Percentiles rank a stretch among this genome's conserved stretches.
These are phyloP conservation scores for Nebria ingens DNA, from an alignment of 1,140 invertebrate species.

Conservation along the genomic window DNA sequence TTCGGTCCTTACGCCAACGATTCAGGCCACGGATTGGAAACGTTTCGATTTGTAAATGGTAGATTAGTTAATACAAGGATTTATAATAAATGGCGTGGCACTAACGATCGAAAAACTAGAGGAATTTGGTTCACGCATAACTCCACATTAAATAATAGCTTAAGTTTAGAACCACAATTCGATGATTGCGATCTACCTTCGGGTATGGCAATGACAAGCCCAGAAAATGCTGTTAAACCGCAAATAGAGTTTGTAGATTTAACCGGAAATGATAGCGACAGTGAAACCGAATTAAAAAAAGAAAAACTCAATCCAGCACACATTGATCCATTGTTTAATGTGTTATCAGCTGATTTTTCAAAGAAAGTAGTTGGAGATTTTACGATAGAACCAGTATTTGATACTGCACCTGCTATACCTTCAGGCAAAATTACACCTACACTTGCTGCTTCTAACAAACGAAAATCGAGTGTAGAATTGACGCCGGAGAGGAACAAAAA, in stretches of 20 bases:
- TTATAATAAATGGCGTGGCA: conserved; percentile 19
- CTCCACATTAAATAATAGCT: background rate
- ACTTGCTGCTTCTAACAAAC: background rate
- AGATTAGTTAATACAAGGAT: conserved; percentile 19
- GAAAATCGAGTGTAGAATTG: background rate
- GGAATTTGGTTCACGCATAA: conserved; percentile 2
- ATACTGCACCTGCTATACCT: background rate
- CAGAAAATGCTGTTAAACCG: background rate
- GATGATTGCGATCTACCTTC: background rate
- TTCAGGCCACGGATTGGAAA: conserved; percentile 20
- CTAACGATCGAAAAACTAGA: background rate
- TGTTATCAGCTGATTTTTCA: background rate
- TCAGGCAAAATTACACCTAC: background rate
- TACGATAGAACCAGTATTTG: background rate
- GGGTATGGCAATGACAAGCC: background rate
- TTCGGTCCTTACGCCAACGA: conserved; percentile 23
- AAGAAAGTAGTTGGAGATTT: background rate
- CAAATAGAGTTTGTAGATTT: conserved; percentile 4
- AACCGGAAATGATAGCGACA: conserved; percentile 5
- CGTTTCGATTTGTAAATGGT: conserved; percentile 21
- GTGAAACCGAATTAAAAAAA: background rate
- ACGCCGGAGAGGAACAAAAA: background rate
- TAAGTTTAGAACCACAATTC: background rate
- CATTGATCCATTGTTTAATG: background rate
- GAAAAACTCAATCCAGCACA: background rate